These are phyloP conservation scores for Chloropsis hardwickii DNA, from an alignment of 2,113 vertebrate genomes.

Conservation along the genomic window DNA sequence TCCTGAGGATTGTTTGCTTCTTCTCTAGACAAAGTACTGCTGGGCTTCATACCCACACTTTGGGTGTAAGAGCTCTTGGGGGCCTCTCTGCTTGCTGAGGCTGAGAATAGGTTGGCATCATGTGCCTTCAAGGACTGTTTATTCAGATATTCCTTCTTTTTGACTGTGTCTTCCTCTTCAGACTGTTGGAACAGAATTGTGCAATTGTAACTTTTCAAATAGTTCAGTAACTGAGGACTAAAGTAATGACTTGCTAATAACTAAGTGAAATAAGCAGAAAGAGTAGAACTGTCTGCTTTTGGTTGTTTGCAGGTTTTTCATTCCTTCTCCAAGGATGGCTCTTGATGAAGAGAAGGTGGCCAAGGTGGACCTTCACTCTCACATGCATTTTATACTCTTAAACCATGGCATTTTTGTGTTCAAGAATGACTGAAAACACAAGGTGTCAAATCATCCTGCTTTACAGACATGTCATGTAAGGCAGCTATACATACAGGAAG, in stretches of 20 bases:
- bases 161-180: conserved; percentile 52
- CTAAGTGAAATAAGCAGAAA: not conserved
- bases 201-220: not conserved
- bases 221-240: not conserved
- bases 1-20: not conserved
- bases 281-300: not conserved
- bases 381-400: not conserved
- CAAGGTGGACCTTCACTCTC: not conserved
- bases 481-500: not conserved
- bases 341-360: not conserved
- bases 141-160: not conserved
- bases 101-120: not conserved
- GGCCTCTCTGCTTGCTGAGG: not conserved
- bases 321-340: not conserved
- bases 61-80: not conserved
- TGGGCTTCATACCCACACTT: not conserved
- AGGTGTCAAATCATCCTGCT: not conserved
- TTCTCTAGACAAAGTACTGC: not conserved
- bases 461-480: not conserved
- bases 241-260: not conserved
- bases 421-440: not conserved
- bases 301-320: accelerated
- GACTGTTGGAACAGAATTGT: conserved; percentile 51
- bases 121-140: not conserved
- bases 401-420: not conserved